phyloP scores from a whole-genome alignment of 2,113 vertebrate species.

The Silurus meridionalis region DNA sequence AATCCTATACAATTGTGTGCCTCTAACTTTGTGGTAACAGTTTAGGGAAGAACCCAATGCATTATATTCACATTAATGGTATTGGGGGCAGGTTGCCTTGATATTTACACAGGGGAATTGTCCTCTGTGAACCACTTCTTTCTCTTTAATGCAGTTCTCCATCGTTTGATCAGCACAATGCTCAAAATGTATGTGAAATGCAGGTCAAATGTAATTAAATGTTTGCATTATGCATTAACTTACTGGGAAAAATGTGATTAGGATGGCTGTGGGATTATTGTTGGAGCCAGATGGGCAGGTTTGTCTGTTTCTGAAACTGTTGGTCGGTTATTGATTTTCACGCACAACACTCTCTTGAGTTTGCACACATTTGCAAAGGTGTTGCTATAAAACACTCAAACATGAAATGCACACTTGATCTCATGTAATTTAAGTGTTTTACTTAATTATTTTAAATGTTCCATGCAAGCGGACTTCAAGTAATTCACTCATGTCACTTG shows the following conservation, averaged over 20 bases:
- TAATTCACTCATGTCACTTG: background rate
- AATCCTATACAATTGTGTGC: no score
- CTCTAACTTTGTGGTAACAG: no score
- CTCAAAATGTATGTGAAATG: background rate
- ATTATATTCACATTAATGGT: no score
- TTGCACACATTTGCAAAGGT: background rate
- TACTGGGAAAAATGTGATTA: background rate
- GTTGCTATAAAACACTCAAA: background rate
- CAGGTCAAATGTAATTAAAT: background rate
- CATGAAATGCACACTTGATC: background rate
- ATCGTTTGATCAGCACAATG: no score
- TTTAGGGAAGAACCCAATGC: no score
- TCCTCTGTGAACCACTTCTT: no score
- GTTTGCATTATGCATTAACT: background rate
- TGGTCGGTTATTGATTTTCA: background rate
- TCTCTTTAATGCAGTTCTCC: no score
- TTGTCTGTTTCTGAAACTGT: background rate
- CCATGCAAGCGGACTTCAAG: background rate
- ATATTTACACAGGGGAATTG: no score
- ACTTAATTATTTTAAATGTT: constrained; percentile 11
- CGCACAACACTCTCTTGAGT: background rate
- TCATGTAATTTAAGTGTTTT: background rate
- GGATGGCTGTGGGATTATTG: background rate
- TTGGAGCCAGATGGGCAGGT: background rate
- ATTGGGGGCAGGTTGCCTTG: no score